Conservation (phyloP, 2,888 invertebrate genomes). For the Nesidiocoris tenuis region DNA sequence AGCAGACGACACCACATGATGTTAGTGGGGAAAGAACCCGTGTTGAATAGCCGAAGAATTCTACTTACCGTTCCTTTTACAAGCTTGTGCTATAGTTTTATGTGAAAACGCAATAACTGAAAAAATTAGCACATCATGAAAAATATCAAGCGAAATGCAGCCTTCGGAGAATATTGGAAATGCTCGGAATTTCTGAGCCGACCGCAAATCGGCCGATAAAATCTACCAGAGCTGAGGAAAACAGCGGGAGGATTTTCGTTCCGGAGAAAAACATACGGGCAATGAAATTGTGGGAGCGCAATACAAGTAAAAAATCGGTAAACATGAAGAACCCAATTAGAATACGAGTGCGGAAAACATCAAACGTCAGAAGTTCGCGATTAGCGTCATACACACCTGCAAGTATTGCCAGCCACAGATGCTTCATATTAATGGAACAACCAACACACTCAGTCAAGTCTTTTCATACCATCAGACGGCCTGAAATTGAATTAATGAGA, state of each 20-base stretch:
- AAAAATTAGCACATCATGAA: constrained; percentile 42
- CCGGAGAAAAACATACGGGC: not conserved
- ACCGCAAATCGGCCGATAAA: too few species aligned
- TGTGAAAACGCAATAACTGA: constrained; percentile 47
- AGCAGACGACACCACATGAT: constrained; percentile 34
- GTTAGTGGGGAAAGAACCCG: constrained; percentile 25
- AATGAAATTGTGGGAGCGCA: not conserved
- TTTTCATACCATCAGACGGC: constrained; percentile 8
- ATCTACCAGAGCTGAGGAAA: too few species aligned
- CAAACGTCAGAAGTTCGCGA: not conserved
- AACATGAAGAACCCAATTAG: not conserved
- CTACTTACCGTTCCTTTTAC: constrained; percentile 46
- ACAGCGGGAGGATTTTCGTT: not conserved
- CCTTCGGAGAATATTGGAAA: constrained; percentile 1
- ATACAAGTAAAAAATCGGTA: not conserved
- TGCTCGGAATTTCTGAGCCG: too few species aligned
- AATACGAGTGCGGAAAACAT: not conserved
- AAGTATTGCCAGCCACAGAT: constrained; percentile 35
- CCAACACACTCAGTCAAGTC: constrained; percentile 2
- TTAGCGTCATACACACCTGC: constrained; percentile 28
- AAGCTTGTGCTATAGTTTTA: constrained; percentile 43
- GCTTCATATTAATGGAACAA: constrained; percentile 23
- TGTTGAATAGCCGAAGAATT: constrained; percentile 5
- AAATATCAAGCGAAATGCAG: not conserved
- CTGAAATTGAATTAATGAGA: constrained; percentile 9